Conservation (phyloP, 1,140 invertebrate species). For the Magallana gigas region DNA sequence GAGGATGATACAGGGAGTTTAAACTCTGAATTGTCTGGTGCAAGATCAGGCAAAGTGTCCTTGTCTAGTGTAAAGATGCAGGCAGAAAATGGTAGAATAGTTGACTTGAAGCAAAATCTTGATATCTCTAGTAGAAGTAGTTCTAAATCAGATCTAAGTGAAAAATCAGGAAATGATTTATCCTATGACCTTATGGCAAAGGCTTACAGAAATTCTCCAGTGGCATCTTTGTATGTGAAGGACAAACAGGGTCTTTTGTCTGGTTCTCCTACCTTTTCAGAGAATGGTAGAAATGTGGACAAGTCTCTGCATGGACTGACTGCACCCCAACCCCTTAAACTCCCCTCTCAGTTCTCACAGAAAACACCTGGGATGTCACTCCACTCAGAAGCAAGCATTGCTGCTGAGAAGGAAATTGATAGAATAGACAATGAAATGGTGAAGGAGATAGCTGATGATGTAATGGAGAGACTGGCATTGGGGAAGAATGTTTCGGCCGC, state of each 20-base stretch:
- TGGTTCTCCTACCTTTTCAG: constrained; percentile 46
- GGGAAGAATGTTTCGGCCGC: constrained; percentile 51
- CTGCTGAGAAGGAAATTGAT: constrained; percentile 48
- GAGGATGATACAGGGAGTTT: constrained; percentile 47
- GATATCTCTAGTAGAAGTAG: constrained; percentile 63
- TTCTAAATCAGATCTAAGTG: constrained; percentile 67
- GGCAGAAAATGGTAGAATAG: neutral
- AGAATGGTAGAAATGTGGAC: constrained; percentile 14
- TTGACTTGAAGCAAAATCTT: constrained; percentile 12
- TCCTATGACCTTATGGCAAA: constrained; percentile 58
- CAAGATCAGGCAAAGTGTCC: neutral
- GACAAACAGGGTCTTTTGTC: neutral
- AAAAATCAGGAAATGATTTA: constrained; percentile 56
- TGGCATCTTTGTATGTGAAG: constrained; percentile 16
- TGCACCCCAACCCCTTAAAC: constrained; percentile 18
- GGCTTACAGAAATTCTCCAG: constrained; percentile 40
- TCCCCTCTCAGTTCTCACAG: constrained; percentile 26
- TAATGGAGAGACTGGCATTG: constrained; percentile 57
- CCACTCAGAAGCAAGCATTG: constrained; percentile 39
- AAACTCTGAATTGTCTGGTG: constrained; percentile 37
- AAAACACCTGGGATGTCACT: constrained; percentile 10
- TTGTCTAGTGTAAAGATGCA: neutral
- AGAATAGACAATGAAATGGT: constrained; percentile 58
- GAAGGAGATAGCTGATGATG: constrained; percentile 60
- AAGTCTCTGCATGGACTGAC: neutral